Evolutionary conservation across 2,113 vertebrate genomes (phyloP).

Genomic region (Rhodinocichla rosea): DNA sequence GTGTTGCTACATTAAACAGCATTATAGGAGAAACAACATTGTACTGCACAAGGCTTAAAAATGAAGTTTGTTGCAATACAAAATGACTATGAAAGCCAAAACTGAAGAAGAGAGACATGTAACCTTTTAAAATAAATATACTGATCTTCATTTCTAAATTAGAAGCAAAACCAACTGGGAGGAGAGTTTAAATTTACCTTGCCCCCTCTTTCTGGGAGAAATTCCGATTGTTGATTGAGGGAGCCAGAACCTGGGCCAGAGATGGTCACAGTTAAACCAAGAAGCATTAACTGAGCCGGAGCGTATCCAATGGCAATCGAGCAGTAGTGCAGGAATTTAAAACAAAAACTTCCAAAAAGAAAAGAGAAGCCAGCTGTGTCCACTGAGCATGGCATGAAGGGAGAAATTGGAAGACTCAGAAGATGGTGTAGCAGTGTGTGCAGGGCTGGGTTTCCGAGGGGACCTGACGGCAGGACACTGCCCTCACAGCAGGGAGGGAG

Average conservation of each 20-base stretch:
- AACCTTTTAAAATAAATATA: conserved; percentile 50
- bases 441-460: not conserved
- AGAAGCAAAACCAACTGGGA: conserved; percentile 2
- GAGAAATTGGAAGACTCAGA: not conserved
- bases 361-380: conserved; percentile 53
- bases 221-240: not conserved
- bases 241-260: not conserved
- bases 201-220: not conserved
- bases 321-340: conserved; percentile 18
- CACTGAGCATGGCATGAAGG: not conserved
- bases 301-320: conserved; percentile 12
- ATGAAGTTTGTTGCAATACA: conserved; percentile 24
- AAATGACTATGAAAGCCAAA: conserved; percentile 33
- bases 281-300: not conserved
- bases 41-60: conserved; percentile 1
- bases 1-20: conserved; percentile 73
- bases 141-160: not conserved
- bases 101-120: not conserved
- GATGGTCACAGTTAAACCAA: not conserved
- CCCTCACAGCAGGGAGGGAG: not conserved
- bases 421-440: not conserved
- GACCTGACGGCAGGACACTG: not conserved
- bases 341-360: not conserved
- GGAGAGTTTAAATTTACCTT: not conserved
- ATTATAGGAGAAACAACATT: conserved; percentile 56